Evolutionary conservation across 2,797 vertebrate species (phyloP).

Genomic region (Cossypha polioptera): DNA sequence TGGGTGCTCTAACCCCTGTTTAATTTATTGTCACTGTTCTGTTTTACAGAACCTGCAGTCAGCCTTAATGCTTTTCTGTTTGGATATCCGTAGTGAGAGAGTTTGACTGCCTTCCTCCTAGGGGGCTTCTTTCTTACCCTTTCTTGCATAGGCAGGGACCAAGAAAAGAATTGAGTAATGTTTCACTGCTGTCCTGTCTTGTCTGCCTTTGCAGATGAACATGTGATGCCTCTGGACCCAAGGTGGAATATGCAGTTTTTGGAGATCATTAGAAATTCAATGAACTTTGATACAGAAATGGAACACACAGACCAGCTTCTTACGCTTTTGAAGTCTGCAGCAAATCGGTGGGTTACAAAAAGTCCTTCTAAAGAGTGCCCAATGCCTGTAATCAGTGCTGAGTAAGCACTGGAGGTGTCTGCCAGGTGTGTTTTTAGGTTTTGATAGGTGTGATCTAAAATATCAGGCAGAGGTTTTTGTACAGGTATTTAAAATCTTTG

Average conservation of each 20-base stretch:
- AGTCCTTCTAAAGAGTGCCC: neutral
- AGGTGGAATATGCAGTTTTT: conserved; percentile 97
- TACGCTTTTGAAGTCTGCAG: conserved; percentile 84
- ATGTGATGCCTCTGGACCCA: conserved; percentile 89
- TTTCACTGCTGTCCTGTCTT: neutral
- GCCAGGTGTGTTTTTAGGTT: neutral
- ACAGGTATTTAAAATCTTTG: neutral
- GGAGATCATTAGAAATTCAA: conserved; percentile 88
- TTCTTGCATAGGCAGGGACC: neutral
- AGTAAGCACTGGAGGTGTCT: neutral
- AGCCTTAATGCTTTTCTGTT: neutral
- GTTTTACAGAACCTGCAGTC: neutral
- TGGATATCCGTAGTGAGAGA: neutral
- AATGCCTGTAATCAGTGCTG: neutral
- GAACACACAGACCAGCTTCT: conserved; percentile 87
- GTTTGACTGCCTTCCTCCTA: neutral
- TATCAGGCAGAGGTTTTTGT: neutral
- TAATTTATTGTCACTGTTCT: neutral
- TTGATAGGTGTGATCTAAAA: neutral
- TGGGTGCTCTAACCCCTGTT: neutral
- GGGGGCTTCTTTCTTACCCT: neutral
- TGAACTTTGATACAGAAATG: conserved; percentile 86
- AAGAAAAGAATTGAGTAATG: neutral
- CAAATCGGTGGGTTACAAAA: conserved; percentile 84
- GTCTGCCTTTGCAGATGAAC: conserved; percentile 81